phyloP scores from a whole-genome alignment of 1,140 invertebrate genomes.

The Cheumatopsyche charites region DNA sequence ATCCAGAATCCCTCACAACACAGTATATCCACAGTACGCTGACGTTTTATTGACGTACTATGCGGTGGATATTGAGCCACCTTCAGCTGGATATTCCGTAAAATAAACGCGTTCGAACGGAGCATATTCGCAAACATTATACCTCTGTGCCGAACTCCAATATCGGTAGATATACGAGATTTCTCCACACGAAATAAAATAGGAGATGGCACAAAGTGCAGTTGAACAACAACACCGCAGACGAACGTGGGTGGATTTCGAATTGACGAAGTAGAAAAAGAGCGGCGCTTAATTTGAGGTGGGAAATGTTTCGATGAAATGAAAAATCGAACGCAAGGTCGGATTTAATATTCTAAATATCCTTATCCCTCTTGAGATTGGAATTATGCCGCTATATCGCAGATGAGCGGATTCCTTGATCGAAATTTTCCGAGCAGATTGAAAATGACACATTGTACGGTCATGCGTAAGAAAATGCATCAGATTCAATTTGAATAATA shows the following conservation, averaged over 20 bases:
- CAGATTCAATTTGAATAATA: too few species aligned
- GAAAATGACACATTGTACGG: background rate
- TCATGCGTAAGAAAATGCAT: too few species aligned
- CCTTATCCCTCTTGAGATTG: background rate
- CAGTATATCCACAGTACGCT: background rate
- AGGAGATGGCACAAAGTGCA: background rate
- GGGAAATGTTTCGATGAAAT: too few species aligned
- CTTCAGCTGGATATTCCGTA: conserved; percentile 11
- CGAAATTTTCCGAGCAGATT: conserved; percentile 6
- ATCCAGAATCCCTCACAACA: too few species aligned
- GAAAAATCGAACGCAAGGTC: too few species aligned
- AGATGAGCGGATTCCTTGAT: background rate
- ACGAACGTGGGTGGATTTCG: conserved; percentile 11
- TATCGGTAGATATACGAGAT: conserved; percentile 9
- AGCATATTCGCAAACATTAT: conserved; percentile 44
- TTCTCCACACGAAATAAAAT: background rate
- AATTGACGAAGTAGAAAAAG: background rate
- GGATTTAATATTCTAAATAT: background rate
- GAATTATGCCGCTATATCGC: background rate
- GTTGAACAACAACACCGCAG: background rate
- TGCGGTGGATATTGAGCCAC: too few species aligned
- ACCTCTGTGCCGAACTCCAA: conserved; percentile 40
- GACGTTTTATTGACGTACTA: background rate
- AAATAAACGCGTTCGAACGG: conserved; percentile 27
- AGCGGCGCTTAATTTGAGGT: too few species aligned